Evolutionary conservation across 2,888 invertebrate genomes (phyloP).

Genomic region (Pandemis cinnamomeana): DNA sequence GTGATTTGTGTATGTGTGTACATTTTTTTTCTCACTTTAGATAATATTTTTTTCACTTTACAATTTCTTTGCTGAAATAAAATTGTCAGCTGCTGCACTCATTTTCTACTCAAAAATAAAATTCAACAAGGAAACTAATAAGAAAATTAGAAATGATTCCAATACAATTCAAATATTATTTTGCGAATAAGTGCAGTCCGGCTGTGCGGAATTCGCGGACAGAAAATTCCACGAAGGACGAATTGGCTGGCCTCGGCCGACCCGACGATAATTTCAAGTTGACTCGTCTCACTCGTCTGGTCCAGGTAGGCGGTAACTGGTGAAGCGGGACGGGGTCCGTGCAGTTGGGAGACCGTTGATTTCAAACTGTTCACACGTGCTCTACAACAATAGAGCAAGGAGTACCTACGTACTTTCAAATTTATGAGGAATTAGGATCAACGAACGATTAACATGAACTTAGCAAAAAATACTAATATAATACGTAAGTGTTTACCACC

Average conservation of each 20-base stretch:
- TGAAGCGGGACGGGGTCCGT: not conserved
- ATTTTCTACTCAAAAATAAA: not conserved
- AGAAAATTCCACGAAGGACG: conserved; percentile 43
- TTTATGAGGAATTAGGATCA: not conserved
- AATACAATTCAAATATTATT: conserved; percentile 15
- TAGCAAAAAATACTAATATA: no score
- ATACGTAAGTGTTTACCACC: no score
- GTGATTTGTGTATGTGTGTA: no score
- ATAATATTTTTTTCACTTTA: no score
- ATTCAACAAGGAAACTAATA: not conserved
- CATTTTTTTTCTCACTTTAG: no score
- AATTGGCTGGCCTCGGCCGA: conserved; percentile 24
- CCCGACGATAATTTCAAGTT: conserved; percentile 10
- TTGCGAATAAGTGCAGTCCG: conserved; percentile 26
- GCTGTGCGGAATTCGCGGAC: conserved; percentile 33
- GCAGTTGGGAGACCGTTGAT: conserved; percentile 23
- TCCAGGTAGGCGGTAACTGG: conserved; percentile 18
- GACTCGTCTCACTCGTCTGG: conserved; percentile 34
- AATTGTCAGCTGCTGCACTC: no score
- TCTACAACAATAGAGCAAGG: not conserved
- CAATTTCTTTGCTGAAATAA: not conserved
- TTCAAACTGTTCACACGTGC: conserved; percentile 9
- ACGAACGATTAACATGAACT: not conserved
- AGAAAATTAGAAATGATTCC: conserved; percentile 12
- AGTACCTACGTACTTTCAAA: not conserved